phyloP scores from a whole-genome alignment of 2,113 vertebrate species.

The Cricetomys ansorgei region DNA sequence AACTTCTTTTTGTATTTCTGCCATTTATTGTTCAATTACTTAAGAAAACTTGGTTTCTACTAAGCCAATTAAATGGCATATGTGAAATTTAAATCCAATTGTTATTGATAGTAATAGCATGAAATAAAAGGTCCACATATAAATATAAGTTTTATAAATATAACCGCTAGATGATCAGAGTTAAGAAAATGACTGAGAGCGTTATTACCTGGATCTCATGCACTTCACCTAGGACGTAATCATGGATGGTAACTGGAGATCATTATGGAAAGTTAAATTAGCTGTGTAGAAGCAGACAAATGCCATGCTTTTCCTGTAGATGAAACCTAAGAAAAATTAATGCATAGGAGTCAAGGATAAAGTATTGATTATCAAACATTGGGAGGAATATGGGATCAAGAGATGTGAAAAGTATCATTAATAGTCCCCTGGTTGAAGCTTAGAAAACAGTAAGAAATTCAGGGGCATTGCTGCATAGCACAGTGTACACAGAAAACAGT shows the following conservation, averaged over 20 bases:
- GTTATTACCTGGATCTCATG: background rate
- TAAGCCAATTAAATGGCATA: background rate
- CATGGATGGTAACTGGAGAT: background rate
- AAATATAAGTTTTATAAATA: background rate
- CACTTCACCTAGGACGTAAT: background rate
- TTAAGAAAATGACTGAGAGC: background rate
- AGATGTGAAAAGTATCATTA: background rate
- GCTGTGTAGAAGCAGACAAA: background rate
- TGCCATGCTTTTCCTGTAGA: background rate
- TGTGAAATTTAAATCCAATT: constrained; percentile 1
- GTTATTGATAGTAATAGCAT: background rate
- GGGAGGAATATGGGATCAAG: background rate
- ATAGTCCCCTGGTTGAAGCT: background rate
- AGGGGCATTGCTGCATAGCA: background rate
- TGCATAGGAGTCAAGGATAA: background rate
- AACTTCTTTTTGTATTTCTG: background rate
- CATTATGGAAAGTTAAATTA: background rate
- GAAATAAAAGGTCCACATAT: background rate
- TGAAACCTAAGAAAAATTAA: background rate
- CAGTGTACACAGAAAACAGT: background rate
- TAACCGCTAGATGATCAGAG: background rate
- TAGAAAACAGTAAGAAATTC: no score
- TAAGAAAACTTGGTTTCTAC: background rate
- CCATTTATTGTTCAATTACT: background rate
- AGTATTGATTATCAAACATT: background rate